Percentiles rank a stretch among this genome's conserved stretches.
phyloP scores from a whole-genome alignment of 2,888 invertebrate species.

The Ormyrus thymus region DNA sequence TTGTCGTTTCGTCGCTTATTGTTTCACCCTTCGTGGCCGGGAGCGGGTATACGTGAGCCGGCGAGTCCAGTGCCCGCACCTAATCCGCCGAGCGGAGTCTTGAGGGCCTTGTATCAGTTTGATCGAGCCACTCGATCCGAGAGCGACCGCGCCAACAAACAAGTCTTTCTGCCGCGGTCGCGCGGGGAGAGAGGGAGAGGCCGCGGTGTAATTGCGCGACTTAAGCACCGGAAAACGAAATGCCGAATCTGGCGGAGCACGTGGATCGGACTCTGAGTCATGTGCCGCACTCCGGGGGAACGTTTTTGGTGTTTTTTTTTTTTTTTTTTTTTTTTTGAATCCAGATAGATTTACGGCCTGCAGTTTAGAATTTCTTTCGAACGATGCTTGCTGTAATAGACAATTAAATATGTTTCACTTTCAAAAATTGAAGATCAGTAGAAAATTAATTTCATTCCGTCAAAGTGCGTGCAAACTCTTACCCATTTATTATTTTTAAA shows the following conservation, averaged over 20 bases:
- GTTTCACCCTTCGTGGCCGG: conserved; percentile 71
- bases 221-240: conserved; percentile 40
- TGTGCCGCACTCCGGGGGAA: too few relatives aligned
- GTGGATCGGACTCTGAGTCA: too few relatives aligned
- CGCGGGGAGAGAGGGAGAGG: neutral
- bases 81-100: conserved; percentile 12
- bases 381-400: too few relatives aligned
- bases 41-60: conserved; percentile 26
- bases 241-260: neutral
- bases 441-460: too few relatives aligned
- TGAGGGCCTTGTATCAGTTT: conserved; percentile 40
- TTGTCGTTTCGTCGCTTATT: conserved; percentile 74
- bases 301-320: too few relatives aligned
- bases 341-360: too few relatives aligned
- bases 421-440: too few relatives aligned
- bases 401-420: too few relatives aligned
- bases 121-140: conserved; percentile 22
- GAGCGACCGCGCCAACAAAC: conserved; percentile 8
- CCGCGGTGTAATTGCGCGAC: neutral
- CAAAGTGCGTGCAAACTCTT: too few relatives aligned
- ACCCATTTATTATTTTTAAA: too few relatives aligned
- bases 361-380: too few relatives aligned
- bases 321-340: too few relatives aligned
- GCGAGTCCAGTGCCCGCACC: conserved; percentile 1
- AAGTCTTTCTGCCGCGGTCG: neutral